These are phyloP conservation scores for Pediacus dermestoides DNA, from an alignment of 2,888 invertebrate species.

Conservation along the genomic window DNA sequence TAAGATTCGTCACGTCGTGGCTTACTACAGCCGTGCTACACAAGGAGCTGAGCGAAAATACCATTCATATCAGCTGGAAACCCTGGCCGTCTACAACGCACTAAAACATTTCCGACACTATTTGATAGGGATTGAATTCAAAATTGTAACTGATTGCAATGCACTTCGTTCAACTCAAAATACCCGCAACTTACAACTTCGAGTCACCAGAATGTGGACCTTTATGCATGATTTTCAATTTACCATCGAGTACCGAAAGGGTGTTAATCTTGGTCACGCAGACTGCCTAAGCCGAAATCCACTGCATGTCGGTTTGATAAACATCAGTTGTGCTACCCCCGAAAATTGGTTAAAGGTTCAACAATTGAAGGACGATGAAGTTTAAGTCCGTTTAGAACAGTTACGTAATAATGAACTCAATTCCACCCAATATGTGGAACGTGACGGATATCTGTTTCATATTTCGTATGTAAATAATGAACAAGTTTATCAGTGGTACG, in stretches of 20 bases:
- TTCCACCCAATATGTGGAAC: constrained; percentile 4
- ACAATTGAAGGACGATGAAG: constrained; percentile 2
- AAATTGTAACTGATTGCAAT: constrained; percentile 37
- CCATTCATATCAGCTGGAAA: constrained; percentile 33
- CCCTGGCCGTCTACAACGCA: too few species aligned
- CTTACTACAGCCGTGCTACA: constrained; percentile 26
- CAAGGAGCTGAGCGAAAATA: constrained; percentile 14
- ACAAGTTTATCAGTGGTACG: too few species aligned
- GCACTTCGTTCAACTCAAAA: constrained; percentile 24
- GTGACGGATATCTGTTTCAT: constrained; percentile 4
- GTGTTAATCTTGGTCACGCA: constrained; percentile 10
- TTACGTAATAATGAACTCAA: constrained; percentile 6
- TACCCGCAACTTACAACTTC: constrained; percentile 32
- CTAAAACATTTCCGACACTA: too few species aligned
- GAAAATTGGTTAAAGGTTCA: constrained; percentile 5
- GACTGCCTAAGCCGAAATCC: constrained; percentile 17
- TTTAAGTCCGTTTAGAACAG: constrained; percentile 4
- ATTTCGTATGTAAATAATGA: constrained; percentile 2
- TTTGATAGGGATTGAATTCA: too few species aligned
- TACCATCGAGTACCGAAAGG: constrained; percentile 12
- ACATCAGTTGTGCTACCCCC: neutral
- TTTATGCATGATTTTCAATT: constrained; percentile 29
- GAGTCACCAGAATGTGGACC: constrained; percentile 36
- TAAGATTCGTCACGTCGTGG: constrained; percentile 15
- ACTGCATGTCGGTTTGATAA: too few species aligned